Percentiles rank a stretch among this genome's conserved stretches.
These are phyloP conservation scores for Chelonoidis abingdonii DNA, from an alignment of 2,113 vertebrate species.

Conservation along the genomic window DNA sequence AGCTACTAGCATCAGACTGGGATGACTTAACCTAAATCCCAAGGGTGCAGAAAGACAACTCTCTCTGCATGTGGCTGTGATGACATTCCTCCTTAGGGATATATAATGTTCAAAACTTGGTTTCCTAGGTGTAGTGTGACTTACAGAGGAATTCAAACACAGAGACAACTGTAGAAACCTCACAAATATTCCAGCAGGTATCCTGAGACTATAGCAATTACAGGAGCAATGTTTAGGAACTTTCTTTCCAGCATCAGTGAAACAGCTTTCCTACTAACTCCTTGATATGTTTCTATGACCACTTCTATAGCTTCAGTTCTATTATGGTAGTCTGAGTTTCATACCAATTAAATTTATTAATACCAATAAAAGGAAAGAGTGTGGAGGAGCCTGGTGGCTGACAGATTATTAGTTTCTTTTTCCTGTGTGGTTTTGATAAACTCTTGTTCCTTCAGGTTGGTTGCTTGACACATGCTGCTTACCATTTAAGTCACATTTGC, in stretches of 20 bases:
- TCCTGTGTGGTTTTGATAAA: not conserved
- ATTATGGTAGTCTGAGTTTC: not conserved
- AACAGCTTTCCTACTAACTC: not conserved
- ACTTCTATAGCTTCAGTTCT: not conserved
- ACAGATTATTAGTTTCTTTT: not conserved
- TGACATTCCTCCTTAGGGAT: not conserved
- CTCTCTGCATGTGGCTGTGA: accelerated
- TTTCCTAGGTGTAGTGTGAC: not conserved
- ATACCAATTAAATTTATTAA: not conserved
- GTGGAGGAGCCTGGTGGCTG: not conserved
- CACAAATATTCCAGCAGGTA: not conserved
- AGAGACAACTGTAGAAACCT: not conserved
- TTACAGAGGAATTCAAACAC: not conserved
- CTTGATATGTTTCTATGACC: not conserved
- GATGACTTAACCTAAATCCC: not conserved
- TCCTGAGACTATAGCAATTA: not conserved
- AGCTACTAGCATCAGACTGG: not conserved
- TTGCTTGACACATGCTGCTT: not conserved
- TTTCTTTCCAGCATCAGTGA: not conserved
- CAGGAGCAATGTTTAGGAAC: not conserved
- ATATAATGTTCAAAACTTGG: not conserved
- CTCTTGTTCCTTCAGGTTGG: not conserved
- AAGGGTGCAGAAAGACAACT: not conserved
- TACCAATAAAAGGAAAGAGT: not conserved
- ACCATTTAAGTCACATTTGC: not conserved